Evolutionary conservation across 2,113 vertebrate species (phyloP).

Genomic region (Pachycephala philippinensis): DNA sequence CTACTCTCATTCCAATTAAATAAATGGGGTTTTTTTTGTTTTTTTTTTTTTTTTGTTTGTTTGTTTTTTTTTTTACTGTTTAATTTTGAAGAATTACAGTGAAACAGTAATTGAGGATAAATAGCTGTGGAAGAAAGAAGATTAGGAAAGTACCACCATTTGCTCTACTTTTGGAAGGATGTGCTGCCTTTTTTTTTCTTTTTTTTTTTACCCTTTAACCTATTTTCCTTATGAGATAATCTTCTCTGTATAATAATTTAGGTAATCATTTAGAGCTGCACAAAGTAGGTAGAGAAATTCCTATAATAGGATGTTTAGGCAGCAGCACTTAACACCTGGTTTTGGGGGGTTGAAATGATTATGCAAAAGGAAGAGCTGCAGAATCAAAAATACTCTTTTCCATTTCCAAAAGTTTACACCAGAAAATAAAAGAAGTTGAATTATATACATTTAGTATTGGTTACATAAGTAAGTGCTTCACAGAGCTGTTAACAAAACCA

Average conservation of each 20-base stretch:
- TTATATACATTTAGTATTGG: not conserved
- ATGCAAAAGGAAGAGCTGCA: not conserved
- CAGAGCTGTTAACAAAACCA: not conserved
- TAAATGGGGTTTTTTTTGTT: not conserved
- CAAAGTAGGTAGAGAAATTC: not conserved
- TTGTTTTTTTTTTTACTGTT: not conserved
- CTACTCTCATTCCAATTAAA: not conserved
- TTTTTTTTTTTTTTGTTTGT: not conserved
- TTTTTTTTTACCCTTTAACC: not conserved
- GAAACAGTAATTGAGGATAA: not conserved
- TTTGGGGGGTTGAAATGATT: not conserved
- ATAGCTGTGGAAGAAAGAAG: not conserved
- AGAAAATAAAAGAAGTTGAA: not conserved
- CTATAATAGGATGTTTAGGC: not conserved
- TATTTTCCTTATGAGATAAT: not conserved
- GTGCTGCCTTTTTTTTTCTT: fast-evolving
- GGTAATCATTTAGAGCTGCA: not conserved
- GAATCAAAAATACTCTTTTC: not conserved
- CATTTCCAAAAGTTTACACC: not conserved
- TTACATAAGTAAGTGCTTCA: not conserved
- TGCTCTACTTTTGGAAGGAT: not conserved
- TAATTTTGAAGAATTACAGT: not conserved
- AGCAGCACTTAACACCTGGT: not conserved
- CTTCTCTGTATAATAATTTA: not conserved
- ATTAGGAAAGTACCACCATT: not conserved